These are phyloP conservation scores for Busseola fusca DNA, from an alignment of 2,888 invertebrate species.

Conservation along the genomic window DNA sequence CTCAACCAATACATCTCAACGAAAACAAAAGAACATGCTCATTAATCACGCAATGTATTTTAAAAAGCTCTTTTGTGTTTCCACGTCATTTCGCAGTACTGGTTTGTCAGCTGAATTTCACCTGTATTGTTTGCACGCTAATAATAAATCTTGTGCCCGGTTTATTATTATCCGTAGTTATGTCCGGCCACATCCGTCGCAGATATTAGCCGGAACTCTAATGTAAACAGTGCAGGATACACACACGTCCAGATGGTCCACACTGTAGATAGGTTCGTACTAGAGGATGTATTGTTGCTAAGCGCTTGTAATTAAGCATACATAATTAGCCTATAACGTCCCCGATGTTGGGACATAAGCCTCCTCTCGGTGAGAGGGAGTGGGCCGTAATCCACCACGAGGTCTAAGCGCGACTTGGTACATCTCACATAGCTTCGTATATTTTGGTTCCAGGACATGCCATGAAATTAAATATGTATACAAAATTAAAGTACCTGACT, in stretches of 20 bases:
- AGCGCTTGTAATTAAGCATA: background rate
- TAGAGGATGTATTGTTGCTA: constrained; percentile 28
- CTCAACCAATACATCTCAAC: constrained; percentile 14
- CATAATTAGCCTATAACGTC: no score
- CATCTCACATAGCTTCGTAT: background rate
- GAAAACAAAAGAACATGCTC: constrained; percentile 9
- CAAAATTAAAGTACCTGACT: background rate
- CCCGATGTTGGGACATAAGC: no score
- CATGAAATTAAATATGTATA: no score
- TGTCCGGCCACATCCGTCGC: constrained; percentile 54
- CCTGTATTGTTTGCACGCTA: constrained; percentile 50
- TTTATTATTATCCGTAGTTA: constrained; percentile 50
- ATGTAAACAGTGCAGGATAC: constrained; percentile 51
- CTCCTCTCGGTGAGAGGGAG: background rate
- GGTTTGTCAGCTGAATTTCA: constrained; percentile 28
- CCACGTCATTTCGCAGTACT: background rate
- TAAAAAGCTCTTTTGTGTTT: constrained; percentile 1
- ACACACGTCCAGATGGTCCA: constrained; percentile 40
- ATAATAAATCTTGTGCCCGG: constrained; percentile 38
- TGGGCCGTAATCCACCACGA: no score
- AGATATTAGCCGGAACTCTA: constrained; percentile 27
- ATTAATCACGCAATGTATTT: constrained; percentile 31
- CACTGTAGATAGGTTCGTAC: background rate
- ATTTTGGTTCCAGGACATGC: no score
- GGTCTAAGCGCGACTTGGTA: background rate